Evolutionary conservation across 2,797 vertebrate species (phyloP).

Genomic region (Kryptolebias ocellatus): DNA sequence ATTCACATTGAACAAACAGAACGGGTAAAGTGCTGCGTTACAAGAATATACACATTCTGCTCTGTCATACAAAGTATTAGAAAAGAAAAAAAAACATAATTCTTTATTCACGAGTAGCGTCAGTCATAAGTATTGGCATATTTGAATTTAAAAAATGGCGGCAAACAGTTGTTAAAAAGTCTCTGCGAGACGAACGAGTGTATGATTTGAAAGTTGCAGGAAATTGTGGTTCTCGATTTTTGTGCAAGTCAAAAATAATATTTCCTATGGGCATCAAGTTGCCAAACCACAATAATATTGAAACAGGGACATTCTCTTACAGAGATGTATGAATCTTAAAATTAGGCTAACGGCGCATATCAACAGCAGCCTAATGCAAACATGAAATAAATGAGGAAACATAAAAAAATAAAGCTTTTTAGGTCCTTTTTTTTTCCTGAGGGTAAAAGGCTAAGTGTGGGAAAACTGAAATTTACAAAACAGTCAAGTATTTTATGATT

Average conservation of each 20-base stretch:
- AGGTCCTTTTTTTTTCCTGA: conserved; percentile 33
- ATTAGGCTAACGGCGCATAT: neutral
- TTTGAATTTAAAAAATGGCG: conserved; percentile 5
- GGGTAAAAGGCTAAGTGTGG: conserved; percentile 7
- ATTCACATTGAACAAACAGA: conserved; percentile 27
- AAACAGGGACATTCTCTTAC: conserved; percentile 8
- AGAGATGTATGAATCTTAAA: neutral
- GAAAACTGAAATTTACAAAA: neutral
- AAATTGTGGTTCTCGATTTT: conserved; percentile 8
- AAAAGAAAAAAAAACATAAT: conserved; percentile 22
- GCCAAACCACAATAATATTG: neutral
- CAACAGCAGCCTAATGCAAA: conserved; percentile 13
- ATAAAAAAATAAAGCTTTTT: conserved; percentile 43
- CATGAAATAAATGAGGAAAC: conserved; percentile 13
- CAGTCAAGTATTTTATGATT: neutral
- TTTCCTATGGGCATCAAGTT: conserved; percentile 13
- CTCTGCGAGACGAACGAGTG: neutral
- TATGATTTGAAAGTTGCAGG: neutral
- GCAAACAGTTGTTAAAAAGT: neutral
- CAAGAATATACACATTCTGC: conserved; percentile 26
- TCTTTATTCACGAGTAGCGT: conserved; percentile 15
- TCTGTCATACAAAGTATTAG: conserved; percentile 24
- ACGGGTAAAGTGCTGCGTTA: conserved; percentile 64
- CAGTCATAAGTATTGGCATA: conserved; percentile 11
- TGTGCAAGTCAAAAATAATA: conserved; percentile 33